Conservation (phyloP, 2,113 vertebrate species). For the Sapajus apella region DNA sequence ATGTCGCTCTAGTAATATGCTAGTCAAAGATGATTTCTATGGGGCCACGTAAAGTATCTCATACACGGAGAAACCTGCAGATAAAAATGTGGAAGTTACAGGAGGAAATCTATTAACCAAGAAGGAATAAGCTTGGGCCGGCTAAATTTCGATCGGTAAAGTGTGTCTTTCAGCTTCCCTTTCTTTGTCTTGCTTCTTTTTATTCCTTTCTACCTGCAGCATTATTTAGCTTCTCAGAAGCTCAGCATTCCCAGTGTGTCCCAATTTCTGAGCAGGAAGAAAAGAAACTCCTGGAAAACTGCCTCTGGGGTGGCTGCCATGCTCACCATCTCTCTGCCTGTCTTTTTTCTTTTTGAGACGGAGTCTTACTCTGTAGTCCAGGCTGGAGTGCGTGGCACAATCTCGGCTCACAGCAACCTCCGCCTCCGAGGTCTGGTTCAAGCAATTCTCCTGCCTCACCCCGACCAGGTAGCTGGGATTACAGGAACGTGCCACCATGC, state of each 20-base stretch:
- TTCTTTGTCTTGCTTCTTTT: not conserved
- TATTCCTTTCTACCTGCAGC: not conserved
- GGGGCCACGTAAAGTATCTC: not conserved
- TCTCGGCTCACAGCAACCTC: no score
- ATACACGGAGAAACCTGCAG: not conserved
- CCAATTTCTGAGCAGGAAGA: not conserved
- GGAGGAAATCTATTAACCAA: not conserved
- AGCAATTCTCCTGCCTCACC: no score
- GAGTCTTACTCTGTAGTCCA: no score
- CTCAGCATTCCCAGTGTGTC: not conserved
- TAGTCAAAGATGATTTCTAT: slow-evolving; percentile 38
- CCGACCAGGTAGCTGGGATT: no score
- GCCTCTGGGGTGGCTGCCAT: no score
- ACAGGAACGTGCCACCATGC: no score
- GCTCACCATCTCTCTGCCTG: not conserved
- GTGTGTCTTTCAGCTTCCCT: not conserved
- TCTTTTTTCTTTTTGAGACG: not conserved
- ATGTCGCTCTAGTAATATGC: not conserved
- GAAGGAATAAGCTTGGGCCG: not conserved
- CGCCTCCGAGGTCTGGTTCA: no score
- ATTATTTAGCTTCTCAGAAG: not conserved
- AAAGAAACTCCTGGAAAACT: not conserved
- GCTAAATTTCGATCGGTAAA: not conserved
- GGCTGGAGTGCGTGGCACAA: no score
- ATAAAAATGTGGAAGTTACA: not conserved